phyloP scores from a whole-genome alignment of 1,140 invertebrate genomes.

The Piezodorus guildinii region DNA sequence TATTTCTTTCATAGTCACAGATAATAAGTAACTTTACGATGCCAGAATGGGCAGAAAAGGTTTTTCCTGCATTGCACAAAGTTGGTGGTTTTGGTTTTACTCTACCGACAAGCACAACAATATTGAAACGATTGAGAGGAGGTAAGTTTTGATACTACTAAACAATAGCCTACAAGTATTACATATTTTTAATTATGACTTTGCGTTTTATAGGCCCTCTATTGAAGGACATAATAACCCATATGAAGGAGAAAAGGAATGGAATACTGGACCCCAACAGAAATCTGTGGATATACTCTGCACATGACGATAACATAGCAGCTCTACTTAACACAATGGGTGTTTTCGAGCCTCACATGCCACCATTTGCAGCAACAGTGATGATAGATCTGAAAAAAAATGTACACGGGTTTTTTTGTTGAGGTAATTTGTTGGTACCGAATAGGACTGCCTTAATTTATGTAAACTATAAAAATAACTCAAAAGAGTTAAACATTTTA shows the following conservation, averaged over 20 bases:
- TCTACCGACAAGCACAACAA: constrained; percentile 36
- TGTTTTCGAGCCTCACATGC: constrained; percentile 58
- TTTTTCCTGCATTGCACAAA: constrained; percentile 42
- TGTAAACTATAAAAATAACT: too few species aligned
- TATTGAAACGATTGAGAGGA: constrained; percentile 40
- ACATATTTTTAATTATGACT: constrained; percentile 29
- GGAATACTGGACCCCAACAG: constrained; percentile 37
- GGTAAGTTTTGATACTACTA: constrained; percentile 31
- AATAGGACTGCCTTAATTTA: constrained; percentile 3
- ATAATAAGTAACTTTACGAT: constrained; percentile 53
- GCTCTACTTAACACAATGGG: constrained; percentile 60
- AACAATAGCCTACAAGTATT: background rate
- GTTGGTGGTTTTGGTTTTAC: constrained; percentile 43
- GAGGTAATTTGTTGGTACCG: constrained; percentile 29
- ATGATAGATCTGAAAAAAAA: constrained; percentile 37
- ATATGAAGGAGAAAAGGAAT: constrained; percentile 41
- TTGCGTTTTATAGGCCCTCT: constrained; percentile 44
- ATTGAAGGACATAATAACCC: constrained; percentile 48
- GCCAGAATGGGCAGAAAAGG: constrained; percentile 54
- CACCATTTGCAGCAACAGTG: constrained; percentile 64
- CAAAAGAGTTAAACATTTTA: too few species aligned
- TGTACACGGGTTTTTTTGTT: constrained; percentile 34
- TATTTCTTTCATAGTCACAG: constrained; percentile 32
- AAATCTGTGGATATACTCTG: constrained; percentile 63
- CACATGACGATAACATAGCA: constrained; percentile 71